These are phyloP conservation scores for Pocillopora verrucosa DNA, from an alignment of 64 coral and sea anemone genomes.

Conservation along the genomic window DNA sequence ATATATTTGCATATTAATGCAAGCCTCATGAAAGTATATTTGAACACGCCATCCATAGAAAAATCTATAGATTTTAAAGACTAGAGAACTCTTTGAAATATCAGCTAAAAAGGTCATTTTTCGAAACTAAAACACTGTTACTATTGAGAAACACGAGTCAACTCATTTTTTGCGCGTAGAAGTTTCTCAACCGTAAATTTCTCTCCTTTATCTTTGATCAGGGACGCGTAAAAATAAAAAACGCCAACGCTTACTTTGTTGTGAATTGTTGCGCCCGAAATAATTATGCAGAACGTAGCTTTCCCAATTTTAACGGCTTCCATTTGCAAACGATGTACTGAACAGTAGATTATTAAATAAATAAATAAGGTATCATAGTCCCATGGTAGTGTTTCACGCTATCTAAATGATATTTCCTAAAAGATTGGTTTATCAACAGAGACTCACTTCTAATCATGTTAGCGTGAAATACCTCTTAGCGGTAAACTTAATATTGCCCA, in stretches of 20 bases:
- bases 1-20: not conserved
- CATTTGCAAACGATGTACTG: no score
- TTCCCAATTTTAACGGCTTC: no score
- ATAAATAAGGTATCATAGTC: no score
- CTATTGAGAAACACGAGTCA: not conserved
- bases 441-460: not conserved
- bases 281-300: no score
- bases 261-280: not conserved
- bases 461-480: not conserved
- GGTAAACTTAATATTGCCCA: no score
- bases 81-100: no score
- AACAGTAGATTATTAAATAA: no score
- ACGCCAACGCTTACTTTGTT: not conserved
- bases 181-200: not conserved
- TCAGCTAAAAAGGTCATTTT: no score
- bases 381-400: no score
- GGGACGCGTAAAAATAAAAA: not conserved
- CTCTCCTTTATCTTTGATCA: not conserved
- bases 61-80: not conserved
- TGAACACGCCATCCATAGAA: not conserved
- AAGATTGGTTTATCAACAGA: not conserved
- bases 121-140: no score
- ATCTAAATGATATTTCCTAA: no score
- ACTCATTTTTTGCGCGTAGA: not conserved
- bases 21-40: not conserved